Evolutionary conservation across 2,113 vertebrate genomes (phyloP), one percentile per base, ranked within the genome.

Genomic region (Lanius collurio): DNA sequence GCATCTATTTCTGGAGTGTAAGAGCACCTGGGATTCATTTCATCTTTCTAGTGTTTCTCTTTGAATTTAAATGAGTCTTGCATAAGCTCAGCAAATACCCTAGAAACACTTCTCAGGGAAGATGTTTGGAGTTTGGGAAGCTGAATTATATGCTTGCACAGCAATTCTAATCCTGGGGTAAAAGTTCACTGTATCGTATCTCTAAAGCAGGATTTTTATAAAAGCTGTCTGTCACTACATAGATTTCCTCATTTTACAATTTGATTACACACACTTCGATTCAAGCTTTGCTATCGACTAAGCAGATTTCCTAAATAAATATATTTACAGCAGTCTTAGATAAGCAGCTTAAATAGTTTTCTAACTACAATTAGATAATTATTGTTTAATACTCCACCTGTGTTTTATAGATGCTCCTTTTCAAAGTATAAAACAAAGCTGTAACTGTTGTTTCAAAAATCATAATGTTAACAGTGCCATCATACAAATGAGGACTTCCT

Each of bases 21-120:
- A 86, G 82, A 91, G 67, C 91, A 94, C 93, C 87, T 94, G 95
- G 91, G 85, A 95, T 95, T 95, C 65, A 74, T 93, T 95, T 91
- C n/a, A 63, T 93, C 87, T 93, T 95, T 91, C 82, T 73, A 59
- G 59, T 88, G 87, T 90, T 91, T 95, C 90, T 94, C 93, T 94
- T 84, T 91, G 91, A 94, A 93, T 94, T 93, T 93, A 88, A 94
- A 95, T 96, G 71, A 88, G 56, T 89, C 74, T 89, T 84, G 56
- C 60, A 63, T 91, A 92, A 89, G 80, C 76, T 90, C 76, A 89
- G 86, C 91, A 92, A 90, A 86, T 90, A 95, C 86, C 83, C 60
- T 60, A 71, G 88, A 89, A 97, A 93, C 79, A 60, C 76, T 83
- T 90, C 47, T 86, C 64, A 57, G 46, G 39, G 73, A 73, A 87